Base-by-base conservation (phyloP, 2,797 vertebrate species). In the Crenuchus spilurus region DNA sequence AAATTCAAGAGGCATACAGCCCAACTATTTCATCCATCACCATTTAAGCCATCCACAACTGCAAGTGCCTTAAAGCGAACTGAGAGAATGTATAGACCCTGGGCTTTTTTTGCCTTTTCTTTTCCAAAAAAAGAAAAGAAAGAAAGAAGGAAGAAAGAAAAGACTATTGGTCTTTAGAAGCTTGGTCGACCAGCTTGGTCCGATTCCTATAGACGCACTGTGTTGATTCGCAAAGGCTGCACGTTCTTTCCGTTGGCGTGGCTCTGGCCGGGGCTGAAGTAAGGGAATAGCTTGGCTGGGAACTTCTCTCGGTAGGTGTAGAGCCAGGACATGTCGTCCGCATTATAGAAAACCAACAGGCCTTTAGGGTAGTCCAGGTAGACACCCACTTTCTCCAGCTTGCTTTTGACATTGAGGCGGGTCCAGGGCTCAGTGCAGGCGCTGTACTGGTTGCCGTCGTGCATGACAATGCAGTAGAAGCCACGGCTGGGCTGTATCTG, bases 341-440 rank as follows among this genome's bases (percentile, higher is more conserved):
- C 97, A 0, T 99, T 99, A 89, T 99, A 99, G 92, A 99, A 99
- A 89, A 98, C 97, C 81, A 99, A 95, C 71, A 99, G 92, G 55
- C 97, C 96, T 85, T 95, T 95, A 72, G 94, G 93, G 13, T 96
- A 98, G 94, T 99, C 96, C 90, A 98, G 89, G 88, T 96, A 99
- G 81, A 99, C 96, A 0, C 97, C 97, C 66, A 99, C 97, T 84
- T 98, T 98, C 91, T 99, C 97, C 55, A 99, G 86, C 90, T 96
- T 98, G 93, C 91, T 95, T 82, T 95, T 96, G 75, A 99, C 97
- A 0, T 99, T 98, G 83, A 99, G 96, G 67, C 96, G 95, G 0
- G 97, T 98, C 97, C 97, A 99, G 83, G 97, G 97, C 90, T 99
- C 95, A 0, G 97, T 99, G 93, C 97, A 99, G 79, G 97, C 97